These are phyloP conservation scores for Leptinotarsa texana DNA, from an alignment of 1,140 invertebrate species.

Conservation along the genomic window DNA sequence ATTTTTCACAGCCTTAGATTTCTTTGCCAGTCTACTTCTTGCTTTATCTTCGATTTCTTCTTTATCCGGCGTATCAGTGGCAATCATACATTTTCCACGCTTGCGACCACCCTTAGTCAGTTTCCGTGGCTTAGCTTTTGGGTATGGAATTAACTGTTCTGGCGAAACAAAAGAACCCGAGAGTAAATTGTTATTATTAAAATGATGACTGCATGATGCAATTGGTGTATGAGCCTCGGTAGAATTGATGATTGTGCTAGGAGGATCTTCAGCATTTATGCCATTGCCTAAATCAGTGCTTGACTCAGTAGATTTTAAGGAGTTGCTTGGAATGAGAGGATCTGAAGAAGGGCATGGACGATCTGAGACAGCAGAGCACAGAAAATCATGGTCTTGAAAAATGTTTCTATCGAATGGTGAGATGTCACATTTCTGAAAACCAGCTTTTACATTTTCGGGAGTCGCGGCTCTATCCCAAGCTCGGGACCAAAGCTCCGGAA, in stretches of 20 bases:
- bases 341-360: not conserved
- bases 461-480: not conserved
- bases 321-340: too few species aligned
- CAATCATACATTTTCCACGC: not conserved
- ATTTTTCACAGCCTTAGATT: not conserved
- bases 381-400: not conserved
- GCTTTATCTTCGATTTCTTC: not conserved
- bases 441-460: not conserved
- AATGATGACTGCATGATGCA: not conserved
- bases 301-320: too few species aligned
- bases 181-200: not conserved
- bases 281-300: not conserved
- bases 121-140: not conserved
- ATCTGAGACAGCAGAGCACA: not conserved
- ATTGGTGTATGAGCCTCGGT: not conserved
- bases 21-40: slow-evolving; percentile 8
- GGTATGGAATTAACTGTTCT: not conserved
- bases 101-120: too few species aligned
- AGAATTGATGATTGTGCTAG: not conserved
- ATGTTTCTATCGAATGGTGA: slow-evolving; percentile 1
- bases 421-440: not conserved
- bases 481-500: not conserved
- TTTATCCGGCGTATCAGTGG: not conserved
- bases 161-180: not conserved
- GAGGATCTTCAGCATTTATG: not conserved